Evolutionary conservation across 2,888 invertebrate species (phyloP), one percentile per base, ranked within the genome.

Genomic region (Pinctada fucata): DNA sequence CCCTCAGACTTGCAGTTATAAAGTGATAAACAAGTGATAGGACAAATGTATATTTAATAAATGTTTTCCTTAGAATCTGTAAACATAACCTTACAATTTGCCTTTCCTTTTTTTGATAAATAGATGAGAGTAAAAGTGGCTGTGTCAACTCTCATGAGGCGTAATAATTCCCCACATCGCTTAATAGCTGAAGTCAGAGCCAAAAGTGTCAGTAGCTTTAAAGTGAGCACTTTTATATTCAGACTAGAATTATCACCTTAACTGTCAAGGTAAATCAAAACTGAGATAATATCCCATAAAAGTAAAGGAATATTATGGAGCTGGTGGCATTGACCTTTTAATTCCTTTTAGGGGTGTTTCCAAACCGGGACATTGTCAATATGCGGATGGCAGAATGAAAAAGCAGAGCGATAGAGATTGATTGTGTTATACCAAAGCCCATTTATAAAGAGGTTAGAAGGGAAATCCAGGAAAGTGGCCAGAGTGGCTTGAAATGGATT

Each of bases 401-500:
- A 67, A n/a, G 70, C 75, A 48, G 75, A 75, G 31, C 58, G 58
- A 58, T 52, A 64, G 64, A 16, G 51, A 52, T 68, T 75, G 5
- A 75, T 69, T n/a, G 75, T 75, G 47, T 67, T 75, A 16, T 69
- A 75, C 16, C 49, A 48, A 70, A 47, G 66, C 3, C 75, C 75
- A 3, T 75, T 31, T 49, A 52, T 2, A 52, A 68, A 68, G 50
- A 68, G 66, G 10, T 51, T 50, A 2, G 58, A 48, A 45, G 51
- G 31, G 50, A 58, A 68, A 75, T 75, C 67, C 58, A 75, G 48
- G 68, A 75, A 45, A 75, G 75, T 52, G 75, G 58, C 68, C 75
- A 75, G 8, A 75, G 75, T 31, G 50, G 75, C 68, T 68, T 31
- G 31, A 31, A 31, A 31, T 1, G 31, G 1, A 31, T 31, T 31